Base-by-base conservation (phyloP, 2,888 invertebrate genomes). In the Orthonychiurus folsomi region DNA sequence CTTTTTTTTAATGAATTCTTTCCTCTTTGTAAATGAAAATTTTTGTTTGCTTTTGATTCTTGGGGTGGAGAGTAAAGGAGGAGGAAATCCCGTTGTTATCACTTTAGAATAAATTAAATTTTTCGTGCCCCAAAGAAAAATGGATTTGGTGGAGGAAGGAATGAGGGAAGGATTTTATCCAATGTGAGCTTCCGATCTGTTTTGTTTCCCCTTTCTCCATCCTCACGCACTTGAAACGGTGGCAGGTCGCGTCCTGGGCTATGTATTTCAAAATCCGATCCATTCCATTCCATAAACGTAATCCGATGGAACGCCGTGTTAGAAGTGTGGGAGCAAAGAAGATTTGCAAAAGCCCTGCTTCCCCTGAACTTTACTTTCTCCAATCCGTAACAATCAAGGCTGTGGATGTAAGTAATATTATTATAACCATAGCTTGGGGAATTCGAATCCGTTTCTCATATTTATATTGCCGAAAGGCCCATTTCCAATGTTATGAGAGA, bases 101-200 rank as follows among this genome's bases (percentile, higher is more conserved):
- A 69, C 70, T 71, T 66, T 66, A 68, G 68, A 72, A 70, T 70
- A 70, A 72, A 70, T 72, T 70, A 72, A 70, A 68, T 72, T 72
- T 72, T 69, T 71, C 63, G 68, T 72, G 70, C 72, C 72, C 72
- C 67, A 66, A 63, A 71, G 70, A 72, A 66, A 69, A 67, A 67
- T 63, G 60, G 63, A 61, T 63, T 56, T 61, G n/a, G n/a, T n/a
- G n/a, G n/a, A n/a, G n/a, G n/a, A n/a, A n/a, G n/a, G n/a, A n/a
- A n/a, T n/a, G 27, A 50, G 47, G 18, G 20, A 37, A 9, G 15
- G n/a, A 5, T 52, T 21, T 23, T 52, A 5, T 52, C 24, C 52
- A 5, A 12, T 9, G 20, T 52, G 9, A 5, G 9, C 52, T 12
- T 52, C 24, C 52, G 5, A 23, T 20, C 9, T 37, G 5, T 37